Percentiles rank a stretch among this genome's conserved stretches.
phyloP scores from a whole-genome alignment of 2,113 vertebrate genomes.

The Pandion haliaetus region DNA sequence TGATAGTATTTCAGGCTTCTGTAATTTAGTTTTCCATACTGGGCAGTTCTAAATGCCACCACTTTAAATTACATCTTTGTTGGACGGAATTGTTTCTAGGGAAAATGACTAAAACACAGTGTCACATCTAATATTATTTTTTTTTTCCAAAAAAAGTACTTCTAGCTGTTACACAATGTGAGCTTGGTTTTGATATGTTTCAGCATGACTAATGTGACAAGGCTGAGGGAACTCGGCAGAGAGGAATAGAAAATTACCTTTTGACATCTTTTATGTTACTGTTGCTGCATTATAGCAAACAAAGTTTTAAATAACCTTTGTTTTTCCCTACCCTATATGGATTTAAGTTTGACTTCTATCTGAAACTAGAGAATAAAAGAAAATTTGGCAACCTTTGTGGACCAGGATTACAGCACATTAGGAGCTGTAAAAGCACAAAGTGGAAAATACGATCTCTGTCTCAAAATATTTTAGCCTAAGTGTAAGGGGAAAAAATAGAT shows the following conservation, averaged over 20 bases:
- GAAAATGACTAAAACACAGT: neutral
- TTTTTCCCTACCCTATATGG: neutral
- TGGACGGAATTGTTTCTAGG: neutral
- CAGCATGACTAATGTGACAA: neutral
- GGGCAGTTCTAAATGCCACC: neutral
- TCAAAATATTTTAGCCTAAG: neutral
- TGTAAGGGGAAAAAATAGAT: neutral
- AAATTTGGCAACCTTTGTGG: neutral
- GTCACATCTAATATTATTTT: neutral
- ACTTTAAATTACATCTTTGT: neutral
- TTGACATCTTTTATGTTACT: neutral
- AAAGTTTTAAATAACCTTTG: neutral
- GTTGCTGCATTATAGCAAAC: neutral
- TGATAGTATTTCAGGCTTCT: neutral
- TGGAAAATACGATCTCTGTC: neutral
- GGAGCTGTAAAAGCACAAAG: neutral
- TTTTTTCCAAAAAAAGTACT: neutral
- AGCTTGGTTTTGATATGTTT: neutral
- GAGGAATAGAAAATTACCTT: neutral
- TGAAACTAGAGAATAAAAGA: neutral
- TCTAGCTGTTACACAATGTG: accelerated
- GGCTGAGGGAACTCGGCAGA: neutral
- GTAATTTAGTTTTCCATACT: neutral
- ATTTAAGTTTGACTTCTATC: neutral
- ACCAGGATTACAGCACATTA: neutral